Base-by-base conservation (phyloP, 64 coral and sea anemone species). In the Trachythela sp. region DNA sequence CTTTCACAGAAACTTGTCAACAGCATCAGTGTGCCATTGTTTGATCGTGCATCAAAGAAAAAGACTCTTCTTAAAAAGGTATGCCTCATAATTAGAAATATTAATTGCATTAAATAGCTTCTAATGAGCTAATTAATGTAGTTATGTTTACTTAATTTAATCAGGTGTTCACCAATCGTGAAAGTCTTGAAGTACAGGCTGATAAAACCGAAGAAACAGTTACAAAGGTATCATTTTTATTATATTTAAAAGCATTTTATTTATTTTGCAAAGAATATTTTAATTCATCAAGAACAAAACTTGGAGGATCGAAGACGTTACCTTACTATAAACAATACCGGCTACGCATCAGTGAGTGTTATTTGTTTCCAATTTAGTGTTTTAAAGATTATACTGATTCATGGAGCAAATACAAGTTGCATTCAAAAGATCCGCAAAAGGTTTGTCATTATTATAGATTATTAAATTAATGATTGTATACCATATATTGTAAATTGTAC, bases 21-120 rank as follows among this genome's bases (percentile, higher is more conserved):
- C 83, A 71, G 88, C 38, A 84, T 91, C 0, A 93, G 89, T 56
- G 90, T 40, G 13, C 80, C 93, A 84, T 87, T 94, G 14, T 92
- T 88, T 83, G 95, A 98, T 22, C 91, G 94, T 36, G 93, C 92
- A 24, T 84, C 90, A 20, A 94, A 92, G 43, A 94, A 87, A 41
- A 98, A 98, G 30, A 86, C 92, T 54, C 29, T 88, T 38, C 92
- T 86, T 15, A 98, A 98, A 67, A 98, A 94, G 93, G 95, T 97
- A 93, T 10, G 86, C 1, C 13, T 15, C 30, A n/a, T 64, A 1
- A 22, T 64, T 26, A 24, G 15, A 80, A 39, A 29, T 80, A 37
- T 80, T 15, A 29, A 39, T n/a, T n/a, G n/a, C n/a, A n/a, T n/a
- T n/a, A n/a, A n/a, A n/a, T n/a, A n/a, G n/a, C n/a, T n/a, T 80